Evolutionary conservation across 2,797 vertebrate genomes (phyloP).

Genomic region (Synaphobranchus kaupii): DNA sequence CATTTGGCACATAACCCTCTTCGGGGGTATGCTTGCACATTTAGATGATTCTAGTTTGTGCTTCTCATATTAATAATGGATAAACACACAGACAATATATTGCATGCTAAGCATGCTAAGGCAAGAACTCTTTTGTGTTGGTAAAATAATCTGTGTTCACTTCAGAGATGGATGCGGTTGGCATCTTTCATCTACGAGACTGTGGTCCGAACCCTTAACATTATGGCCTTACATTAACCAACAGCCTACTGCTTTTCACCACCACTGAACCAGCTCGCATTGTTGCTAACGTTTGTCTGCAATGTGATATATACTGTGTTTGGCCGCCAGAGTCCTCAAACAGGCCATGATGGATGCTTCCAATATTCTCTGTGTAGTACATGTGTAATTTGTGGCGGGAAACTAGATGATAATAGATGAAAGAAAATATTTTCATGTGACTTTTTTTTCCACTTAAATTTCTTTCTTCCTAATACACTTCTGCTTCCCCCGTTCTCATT

Average conservation of each 20-base stretch:
- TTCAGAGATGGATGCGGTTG: background rate
- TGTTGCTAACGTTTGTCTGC: background rate
- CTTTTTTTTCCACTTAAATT: constrained; percentile 64
- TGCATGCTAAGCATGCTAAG: background rate
- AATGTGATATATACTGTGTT: background rate
- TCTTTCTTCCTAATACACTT: constrained; percentile 67
- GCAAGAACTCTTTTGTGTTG: background rate
- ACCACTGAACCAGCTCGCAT: background rate
- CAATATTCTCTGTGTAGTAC: background rate
- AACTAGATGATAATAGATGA: background rate
- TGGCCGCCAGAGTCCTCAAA: background rate
- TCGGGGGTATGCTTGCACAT: background rate
- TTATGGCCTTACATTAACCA: background rate
- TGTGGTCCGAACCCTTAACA: background rate
- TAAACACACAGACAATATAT: background rate
- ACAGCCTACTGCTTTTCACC: background rate
- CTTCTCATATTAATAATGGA: background rate
- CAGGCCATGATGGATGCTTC: constrained; percentile 4
- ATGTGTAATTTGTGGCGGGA: background rate
- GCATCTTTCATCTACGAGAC: background rate
- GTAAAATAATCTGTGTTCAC: background rate
- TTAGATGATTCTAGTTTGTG: background rate
- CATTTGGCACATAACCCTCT: background rate
- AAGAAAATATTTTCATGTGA: background rate
- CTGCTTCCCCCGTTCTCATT: constrained; percentile 69